phyloP scores from a whole-genome alignment of 92 coral and sea anemone species.

The Heteractis magnifica region DNA sequence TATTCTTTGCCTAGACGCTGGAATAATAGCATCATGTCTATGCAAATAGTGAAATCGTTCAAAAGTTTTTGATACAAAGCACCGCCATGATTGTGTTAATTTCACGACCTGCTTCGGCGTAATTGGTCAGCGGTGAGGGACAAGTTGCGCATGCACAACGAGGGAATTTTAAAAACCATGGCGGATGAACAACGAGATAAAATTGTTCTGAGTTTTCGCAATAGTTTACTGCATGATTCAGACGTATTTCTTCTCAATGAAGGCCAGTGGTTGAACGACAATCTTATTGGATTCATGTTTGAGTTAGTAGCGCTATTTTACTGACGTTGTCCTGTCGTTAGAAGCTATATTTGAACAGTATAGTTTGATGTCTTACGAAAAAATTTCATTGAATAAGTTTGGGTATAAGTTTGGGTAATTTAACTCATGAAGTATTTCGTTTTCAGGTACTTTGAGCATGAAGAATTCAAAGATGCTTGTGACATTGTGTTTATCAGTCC shows the following conservation, averaged over 20 bases:
- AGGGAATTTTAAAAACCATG: slow-evolving; percentile 68
- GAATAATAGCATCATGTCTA: slow-evolving; percentile 6
- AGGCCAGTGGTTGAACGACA: slow-evolving; percentile 93
- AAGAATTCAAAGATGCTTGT: slow-evolving; percentile 59
- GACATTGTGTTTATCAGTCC: slow-evolving; percentile 84
- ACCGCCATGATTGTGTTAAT: slow-evolving; percentile 35
- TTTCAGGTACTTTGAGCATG: slow-evolving; percentile 81
- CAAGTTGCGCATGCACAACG: slow-evolving; percentile 52
- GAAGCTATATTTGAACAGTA: not conserved
- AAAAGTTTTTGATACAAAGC: slow-evolving; percentile 20
- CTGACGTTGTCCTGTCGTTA: not conserved
- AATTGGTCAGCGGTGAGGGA: slow-evolving; percentile 44
- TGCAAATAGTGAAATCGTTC: slow-evolving; percentile 10
- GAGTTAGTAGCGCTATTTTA: slow-evolving; percentile 61
- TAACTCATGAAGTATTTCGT: slow-evolving; percentile 5
- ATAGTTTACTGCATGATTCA: slow-evolving; percentile 83
- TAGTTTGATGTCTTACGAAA: not conserved
- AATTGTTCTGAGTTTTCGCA: slow-evolving; percentile 82
- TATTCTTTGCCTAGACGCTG: slow-evolving; percentile 1
- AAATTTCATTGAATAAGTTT: not conserved
- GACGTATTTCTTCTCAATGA: slow-evolving; percentile 78
- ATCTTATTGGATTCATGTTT: slow-evolving; percentile 86
- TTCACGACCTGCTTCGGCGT: slow-evolving; percentile 19
- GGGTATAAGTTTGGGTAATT: not conserved
- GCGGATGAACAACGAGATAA: slow-evolving; percentile 55